Base-by-base conservation (phyloP, 2,888 invertebrate species). In the Laspeyria flexula region DNA sequence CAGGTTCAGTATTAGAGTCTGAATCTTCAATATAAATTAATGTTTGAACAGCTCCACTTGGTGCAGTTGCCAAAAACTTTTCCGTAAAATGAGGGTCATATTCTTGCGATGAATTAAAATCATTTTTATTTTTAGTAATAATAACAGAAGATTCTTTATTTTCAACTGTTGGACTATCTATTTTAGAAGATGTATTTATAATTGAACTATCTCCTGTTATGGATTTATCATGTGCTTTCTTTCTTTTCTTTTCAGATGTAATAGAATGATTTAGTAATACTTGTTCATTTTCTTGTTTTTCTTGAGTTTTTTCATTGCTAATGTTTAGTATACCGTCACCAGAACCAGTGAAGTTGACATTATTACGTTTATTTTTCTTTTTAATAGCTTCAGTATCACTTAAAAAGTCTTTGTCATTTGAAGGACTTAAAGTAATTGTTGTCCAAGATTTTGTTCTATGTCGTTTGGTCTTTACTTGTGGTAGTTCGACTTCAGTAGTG, bases 401-500 rank as follows among this genome's bases (percentile, higher is more conserved):
- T 44, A 73, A 75, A 59, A 77, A 83, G 43, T 55, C 71, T 41
- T 41, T 69, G 30, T 79, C 73, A 34, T 55, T 67, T 43, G 54
- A 18, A 48, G 66, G 54, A 39, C 59, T 37, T 11, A 58, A 45
- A 27, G 72, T 55, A 9, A 76, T 45, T 25, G 73, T 75, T 49
- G 85, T 81, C 79, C 82, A 87, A 16, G 90, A 89, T 58, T 83
- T 86, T 12, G 86, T 85, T 73, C 88, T 79, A 35, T 75, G 76
- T 51, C 84, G 81, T 61, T 83, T 84, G 40, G 18, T 67, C 61
- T 73, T 73, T 0, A 63, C 54, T 41, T 62, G 65, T 33, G 57
- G 15, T 46, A 64, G 59, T 34, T 77, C 73, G 44, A 80, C 33
- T 35, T 67, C 68, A 42, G 86, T 75, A 7, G 76, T 67, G 46